Base-by-base conservation (phyloP, 2,113 vertebrate species). In the Cheirogaleus medius region DNA sequence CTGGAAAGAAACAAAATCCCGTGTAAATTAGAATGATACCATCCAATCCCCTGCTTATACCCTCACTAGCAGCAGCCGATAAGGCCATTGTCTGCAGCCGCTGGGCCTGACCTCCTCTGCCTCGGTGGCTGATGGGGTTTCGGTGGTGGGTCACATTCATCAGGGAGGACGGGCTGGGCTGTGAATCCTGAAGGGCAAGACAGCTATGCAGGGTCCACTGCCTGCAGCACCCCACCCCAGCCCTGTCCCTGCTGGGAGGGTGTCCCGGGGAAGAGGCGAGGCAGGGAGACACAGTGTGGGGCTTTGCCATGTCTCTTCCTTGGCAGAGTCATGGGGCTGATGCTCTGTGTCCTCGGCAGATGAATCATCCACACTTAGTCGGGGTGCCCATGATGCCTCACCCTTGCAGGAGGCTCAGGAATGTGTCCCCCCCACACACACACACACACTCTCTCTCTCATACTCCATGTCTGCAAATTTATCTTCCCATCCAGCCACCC, bases 1-100 rank as follows among this genome's bases (percentile, higher is more conserved):
- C 97, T 95, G 94, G 96, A 98, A 97, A 97, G 98, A 98, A 98
- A 97, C 97, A 97, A 97, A 97, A 97, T 87, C 94, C 95, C 21
- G 25, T 37, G 83, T 95, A 92, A 69, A 54, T 47, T 95, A 94
- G 93, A 92, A 96, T 13, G 87, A 98, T 74, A 85, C 92, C 97
- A 94, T 82, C 97, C 97, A 47, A 96, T 92, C 97, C 96, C 92
- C 89, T 97, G 93, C 95, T 97, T 78, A 91, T 86, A 85, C 85
- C 96, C 95, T 95, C 94, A 34, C 94, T 42, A 89, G 90, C 27
- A 20, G 90, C 64, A 8, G 96, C 90, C 20, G 86, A 97, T 95
- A 94, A 97, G 94, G 87, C 97, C 94, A 94, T 76, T 96, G 86
- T 97, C 97, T 98, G 95, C 74, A 66, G 96, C 80, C 68, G 0